Conservation (phyloP, 1,140 invertebrate genomes). For the Drosophila carrolli region DNA sequence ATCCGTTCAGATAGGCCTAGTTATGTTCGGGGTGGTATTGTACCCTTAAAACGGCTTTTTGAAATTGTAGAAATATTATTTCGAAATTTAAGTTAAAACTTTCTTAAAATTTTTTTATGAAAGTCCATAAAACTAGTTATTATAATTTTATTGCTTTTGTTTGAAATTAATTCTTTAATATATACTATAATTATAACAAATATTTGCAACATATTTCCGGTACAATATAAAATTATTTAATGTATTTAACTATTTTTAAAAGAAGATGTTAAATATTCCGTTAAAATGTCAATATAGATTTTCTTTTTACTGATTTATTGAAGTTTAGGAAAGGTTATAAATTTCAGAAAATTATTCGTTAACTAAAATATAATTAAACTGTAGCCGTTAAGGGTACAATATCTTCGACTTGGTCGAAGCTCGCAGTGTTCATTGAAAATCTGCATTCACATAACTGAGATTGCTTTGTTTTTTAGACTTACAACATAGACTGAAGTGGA, state of each 20-base stretch:
- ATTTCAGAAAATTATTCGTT: neutral
- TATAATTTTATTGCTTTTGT: too few species aligned
- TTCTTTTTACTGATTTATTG: too few species aligned
- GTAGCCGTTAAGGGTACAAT: slow-evolving; percentile 20
- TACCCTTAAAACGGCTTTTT: slow-evolving; percentile 12
- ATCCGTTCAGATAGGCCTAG: slow-evolving; percentile 31
- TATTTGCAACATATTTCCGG: too few species aligned
- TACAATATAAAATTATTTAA: too few species aligned
- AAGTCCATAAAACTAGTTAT: too few species aligned
- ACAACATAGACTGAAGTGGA: slow-evolving; percentile 88
- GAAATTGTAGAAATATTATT: neutral
- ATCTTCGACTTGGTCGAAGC: slow-evolving; percentile 43
- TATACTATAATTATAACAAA: too few species aligned
- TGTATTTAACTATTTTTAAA: neutral
- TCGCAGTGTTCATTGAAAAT: slow-evolving; percentile 4
- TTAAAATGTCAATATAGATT: neutral
- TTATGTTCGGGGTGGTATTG: neutral
- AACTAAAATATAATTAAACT: neutral
- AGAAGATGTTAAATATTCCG: too few species aligned
- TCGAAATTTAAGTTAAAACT: neutral
- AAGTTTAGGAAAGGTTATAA: neutral
- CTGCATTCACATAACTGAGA: slow-evolving; percentile 26
- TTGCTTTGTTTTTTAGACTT: slow-evolving; percentile 85
- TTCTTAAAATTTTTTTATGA: too few species aligned
- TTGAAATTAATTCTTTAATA: too few species aligned